Evolutionary conservation across 2,113 vertebrate genomes (phyloP).

Genomic region (Datnioides undecimradiatus): DNA sequence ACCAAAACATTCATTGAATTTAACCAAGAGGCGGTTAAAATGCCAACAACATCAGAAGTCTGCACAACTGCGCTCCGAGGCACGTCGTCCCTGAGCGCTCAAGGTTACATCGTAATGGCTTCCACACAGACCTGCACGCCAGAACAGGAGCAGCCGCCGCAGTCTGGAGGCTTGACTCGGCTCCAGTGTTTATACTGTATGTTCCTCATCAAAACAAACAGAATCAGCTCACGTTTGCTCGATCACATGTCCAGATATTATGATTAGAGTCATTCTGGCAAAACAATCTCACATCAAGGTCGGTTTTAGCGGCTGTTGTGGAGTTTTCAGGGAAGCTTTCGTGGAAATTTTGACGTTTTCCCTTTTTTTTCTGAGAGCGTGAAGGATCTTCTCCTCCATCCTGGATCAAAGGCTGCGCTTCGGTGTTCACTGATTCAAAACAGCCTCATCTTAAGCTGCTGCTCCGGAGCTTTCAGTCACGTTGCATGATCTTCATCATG

Average conservation of each 20-base stretch:
- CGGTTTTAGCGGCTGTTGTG: not conserved
- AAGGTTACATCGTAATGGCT: constrained; percentile 33
- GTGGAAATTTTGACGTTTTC: not conserved
- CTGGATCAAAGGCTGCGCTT: not conserved
- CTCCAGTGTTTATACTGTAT: not conserved
- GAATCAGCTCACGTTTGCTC: not conserved
- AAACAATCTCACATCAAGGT: not conserved
- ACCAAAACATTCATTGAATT: constrained; percentile 33
- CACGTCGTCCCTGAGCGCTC: constrained; percentile 17
- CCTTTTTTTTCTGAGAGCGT: not conserved
- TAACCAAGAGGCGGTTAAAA: constrained; percentile 31
- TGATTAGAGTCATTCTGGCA: not conserved
- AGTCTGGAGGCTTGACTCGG: not conserved
- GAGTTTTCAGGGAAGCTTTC: not conserved
- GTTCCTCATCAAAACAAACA: not conserved
- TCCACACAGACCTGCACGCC: constrained; percentile 17
- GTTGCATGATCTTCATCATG: not conserved
- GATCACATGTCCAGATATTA: not conserved
- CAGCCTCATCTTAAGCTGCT: not conserved
- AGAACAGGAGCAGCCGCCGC: constrained; percentile 15
- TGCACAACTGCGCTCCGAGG: constrained; percentile 26
- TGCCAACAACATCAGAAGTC: constrained; percentile 41
- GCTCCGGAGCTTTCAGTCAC: not conserved
- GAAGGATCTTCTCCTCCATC: not conserved
- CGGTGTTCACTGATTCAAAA: not conserved